Percentiles rank a stretch among this genome's conserved stretches.
Evolutionary conservation across 1,140 invertebrate genomes (phyloP).

Genomic region (Coelopa frigida): DNA sequence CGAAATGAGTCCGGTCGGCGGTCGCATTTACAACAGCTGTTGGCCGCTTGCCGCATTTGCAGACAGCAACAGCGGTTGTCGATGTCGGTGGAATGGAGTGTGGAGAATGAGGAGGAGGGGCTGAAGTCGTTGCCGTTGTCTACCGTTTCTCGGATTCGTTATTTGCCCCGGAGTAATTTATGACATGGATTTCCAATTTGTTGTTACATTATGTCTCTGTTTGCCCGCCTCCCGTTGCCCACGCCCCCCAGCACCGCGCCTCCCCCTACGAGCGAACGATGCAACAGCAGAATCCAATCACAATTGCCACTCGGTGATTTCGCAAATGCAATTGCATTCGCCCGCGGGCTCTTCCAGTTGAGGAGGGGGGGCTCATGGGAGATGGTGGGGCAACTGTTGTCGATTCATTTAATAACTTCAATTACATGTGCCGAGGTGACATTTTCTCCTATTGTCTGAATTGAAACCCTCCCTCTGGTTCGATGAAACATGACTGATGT

Average conservation of each 20-base stretch:
- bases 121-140: no score
- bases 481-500: no score
- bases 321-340: background rate
- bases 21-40: conserved; percentile 1
- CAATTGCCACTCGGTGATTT: background rate
- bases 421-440: no score
- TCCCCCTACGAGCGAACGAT: background rate
- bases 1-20: conserved; percentile 1
- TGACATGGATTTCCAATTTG: conserved; percentile 42
- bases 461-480: no score
- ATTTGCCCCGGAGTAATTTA: conserved; percentile 25
- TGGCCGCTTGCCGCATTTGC: conserved; percentile 17
- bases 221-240: background rate
- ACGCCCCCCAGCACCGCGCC: no score
- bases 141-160: no score
- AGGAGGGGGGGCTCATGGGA: no score
- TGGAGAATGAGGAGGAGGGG: no score
- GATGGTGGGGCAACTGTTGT: no score
- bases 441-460: no score
- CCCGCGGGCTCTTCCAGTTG: no score
- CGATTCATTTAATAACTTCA: no score
- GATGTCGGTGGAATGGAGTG: conserved; percentile 1
- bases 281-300: background rate
- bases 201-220: conserved; percentile 10
- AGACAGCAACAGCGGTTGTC: conserved; percentile 20